Percentiles rank a stretch among this genome's conserved stretches.
These are phyloP conservation scores for Lordiphosa andalusiaca DNA, from an alignment of 2,888 invertebrate species.

Conservation along the genomic window DNA sequence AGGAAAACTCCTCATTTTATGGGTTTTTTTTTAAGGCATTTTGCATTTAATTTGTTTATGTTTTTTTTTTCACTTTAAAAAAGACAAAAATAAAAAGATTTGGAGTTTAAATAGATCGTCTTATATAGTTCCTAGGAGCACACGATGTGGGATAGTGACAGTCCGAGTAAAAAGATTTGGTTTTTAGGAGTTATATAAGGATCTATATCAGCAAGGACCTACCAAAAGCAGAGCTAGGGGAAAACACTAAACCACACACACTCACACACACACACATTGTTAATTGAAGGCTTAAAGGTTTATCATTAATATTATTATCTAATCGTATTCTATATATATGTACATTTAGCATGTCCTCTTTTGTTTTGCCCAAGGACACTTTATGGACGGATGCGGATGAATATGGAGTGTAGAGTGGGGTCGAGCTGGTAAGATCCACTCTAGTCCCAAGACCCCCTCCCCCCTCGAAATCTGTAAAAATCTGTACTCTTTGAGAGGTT, in stretches of 20 bases:
- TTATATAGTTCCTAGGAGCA: too few species aligned
- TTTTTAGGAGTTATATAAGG: too few species aligned
- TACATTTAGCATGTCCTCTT: background rate
- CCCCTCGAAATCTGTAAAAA: background rate
- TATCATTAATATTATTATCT: background rate
- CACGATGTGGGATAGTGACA: too few species aligned
- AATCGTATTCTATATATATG: background rate
- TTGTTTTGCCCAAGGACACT: background rate
- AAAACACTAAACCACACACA: slow-evolving; percentile 3
- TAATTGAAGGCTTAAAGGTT: too few species aligned
- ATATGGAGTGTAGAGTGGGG: too few species aligned
- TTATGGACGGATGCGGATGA: too few species aligned
- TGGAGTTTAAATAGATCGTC: too few species aligned
- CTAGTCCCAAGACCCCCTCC: background rate
- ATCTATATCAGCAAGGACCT: too few species aligned
- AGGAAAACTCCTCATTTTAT: slow-evolving; percentile 5
- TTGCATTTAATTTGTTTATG: slow-evolving; percentile 26
- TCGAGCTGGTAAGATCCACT: too few species aligned
- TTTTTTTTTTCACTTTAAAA: slow-evolving; percentile 6
- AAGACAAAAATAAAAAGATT: too few species aligned
- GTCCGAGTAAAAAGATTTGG: too few species aligned
- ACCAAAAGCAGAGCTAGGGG: too few species aligned
- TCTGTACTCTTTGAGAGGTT: background rate
- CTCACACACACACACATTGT: slow-evolving; percentile 12
- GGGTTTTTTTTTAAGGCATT: slow-evolving; percentile 23